Evolutionary conservation across 1,140 invertebrate species (phyloP), one percentile per base, ranked within the genome.

Genomic region (Lethocerus indicus): DNA sequence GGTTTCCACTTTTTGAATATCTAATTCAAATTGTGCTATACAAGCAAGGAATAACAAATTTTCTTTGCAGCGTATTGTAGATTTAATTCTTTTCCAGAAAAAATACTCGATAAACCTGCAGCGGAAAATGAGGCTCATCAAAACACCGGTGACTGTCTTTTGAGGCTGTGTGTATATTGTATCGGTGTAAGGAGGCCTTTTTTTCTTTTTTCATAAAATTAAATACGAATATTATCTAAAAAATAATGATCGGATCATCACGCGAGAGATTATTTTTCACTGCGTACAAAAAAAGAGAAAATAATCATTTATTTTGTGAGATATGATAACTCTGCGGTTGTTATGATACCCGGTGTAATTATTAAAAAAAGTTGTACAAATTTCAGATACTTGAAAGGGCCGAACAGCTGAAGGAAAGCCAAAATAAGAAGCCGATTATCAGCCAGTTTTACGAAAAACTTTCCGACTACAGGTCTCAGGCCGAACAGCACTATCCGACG

Each of bases 361-460:
- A n/a, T n/a, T n/a, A n/a, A n/a, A n/a, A n/a, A n/a, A n/a, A n/a
- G n/a, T n/a, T n/a, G n/a, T n/a, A n/a, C n/a, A n/a, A n/a, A n/a
- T n/a, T n/a, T 2, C 47, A 59, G 52, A 69, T 93, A 24, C 68
- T 96, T n/a, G 83, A 91, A 54, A 66, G 76, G 16, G 65, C 88
- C 41, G 80, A 87, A 61, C 75, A 78, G 57, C 73, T 86, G 55
- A 82, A 90, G 59, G 81, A 88, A 52, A 78, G 80, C 50, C 73
- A 82, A 55, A 83, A 80, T 53, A 73, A 74, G 23, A 85, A 84
- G 59, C 85, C 90, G 3, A 67, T 78, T 2, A 73, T 94, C 27
- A 74, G 81, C 28, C 76, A 87, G 45, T 72, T 89, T 26, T 95
- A 96, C 68, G 81, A 87, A 41, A 75, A 83, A 58, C 73, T 92